Percentiles rank a stretch among this genome's conserved stretches.
These are phyloP conservation scores for Lissonota sp. DNA, from an alignment of 2,888 invertebrate species.

Conservation along the genomic window DNA sequence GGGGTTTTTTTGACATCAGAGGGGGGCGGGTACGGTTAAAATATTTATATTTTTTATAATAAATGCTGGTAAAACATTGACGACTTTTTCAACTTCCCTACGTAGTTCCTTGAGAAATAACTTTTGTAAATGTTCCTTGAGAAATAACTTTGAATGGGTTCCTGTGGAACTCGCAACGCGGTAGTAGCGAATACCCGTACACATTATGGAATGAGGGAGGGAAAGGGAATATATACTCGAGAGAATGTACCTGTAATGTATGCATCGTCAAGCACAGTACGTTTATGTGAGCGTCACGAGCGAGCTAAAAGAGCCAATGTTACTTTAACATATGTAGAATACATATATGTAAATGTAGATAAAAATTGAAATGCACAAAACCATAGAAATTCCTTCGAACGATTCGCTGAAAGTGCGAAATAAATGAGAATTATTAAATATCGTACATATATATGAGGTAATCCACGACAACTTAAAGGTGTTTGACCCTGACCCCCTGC, in stretches of 20 bases:
- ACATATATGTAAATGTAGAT: not conserved
- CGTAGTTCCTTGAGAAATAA: too few relatives aligned
- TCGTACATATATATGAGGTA: not conserved
- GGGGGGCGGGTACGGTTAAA: too few relatives aligned
- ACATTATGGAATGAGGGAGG: slow-evolving; percentile 6
- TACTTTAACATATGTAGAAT: not conserved
- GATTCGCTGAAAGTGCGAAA: slow-evolving; percentile 15
- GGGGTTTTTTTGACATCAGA: too few relatives aligned
- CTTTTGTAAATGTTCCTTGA: too few relatives aligned
- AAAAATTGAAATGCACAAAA: slow-evolving; percentile 5
- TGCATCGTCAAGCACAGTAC: slow-evolving; percentile 53
- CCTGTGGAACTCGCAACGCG: too few relatives aligned
- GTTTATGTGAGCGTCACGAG: slow-evolving; percentile 55
- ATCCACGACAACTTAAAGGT: too few relatives aligned
- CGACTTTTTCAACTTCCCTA: too few relatives aligned
- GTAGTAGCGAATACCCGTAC: too few relatives aligned
- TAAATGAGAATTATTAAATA: slow-evolving; percentile 28
- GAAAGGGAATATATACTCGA: slow-evolving; percentile 25
- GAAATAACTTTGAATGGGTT: too few relatives aligned
- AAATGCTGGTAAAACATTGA: too few relatives aligned
- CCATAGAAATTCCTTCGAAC: not conserved
- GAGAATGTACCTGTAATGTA: slow-evolving; percentile 42
- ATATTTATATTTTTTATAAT: too few relatives aligned
- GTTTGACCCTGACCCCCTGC: too few relatives aligned
- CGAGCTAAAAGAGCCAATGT: slow-evolving; percentile 22